Percentiles rank a stretch among this genome's conserved stretches.
These are phyloP conservation scores for Hymenopus coronatus DNA, from an alignment of 2,888 invertebrate species.

Conservation along the genomic window DNA sequence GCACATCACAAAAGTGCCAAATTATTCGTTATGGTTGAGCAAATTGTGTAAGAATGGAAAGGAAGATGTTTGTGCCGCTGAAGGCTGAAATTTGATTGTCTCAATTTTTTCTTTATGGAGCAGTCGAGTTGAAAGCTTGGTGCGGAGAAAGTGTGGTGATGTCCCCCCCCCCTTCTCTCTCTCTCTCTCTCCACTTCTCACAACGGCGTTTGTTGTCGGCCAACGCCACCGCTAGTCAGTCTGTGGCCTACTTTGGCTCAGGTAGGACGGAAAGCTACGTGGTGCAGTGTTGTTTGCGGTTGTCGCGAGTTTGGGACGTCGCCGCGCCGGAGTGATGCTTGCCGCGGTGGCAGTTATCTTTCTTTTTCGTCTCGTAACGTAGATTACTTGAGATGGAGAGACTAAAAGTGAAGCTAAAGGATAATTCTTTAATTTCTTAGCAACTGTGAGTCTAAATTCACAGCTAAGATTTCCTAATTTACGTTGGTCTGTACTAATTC, in stretches of 20 bases:
- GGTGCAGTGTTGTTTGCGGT: neutral
- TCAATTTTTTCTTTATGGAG: neutral
- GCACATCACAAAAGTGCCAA: neutral
- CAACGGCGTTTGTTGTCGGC: slow-evolving; percentile 10
- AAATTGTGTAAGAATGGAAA: slow-evolving; percentile 8
- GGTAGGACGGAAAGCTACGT: slow-evolving; percentile 19
- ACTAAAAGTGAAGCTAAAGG: neutral
- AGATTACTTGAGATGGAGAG: neutral
- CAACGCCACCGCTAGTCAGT: slow-evolving; percentile 18
- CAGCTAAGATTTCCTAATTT: neutral
- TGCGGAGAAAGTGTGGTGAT: slow-evolving; percentile 26
- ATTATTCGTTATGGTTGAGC: neutral
- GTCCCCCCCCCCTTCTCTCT: neutral
- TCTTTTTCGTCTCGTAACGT: neutral
- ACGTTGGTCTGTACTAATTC: neutral
- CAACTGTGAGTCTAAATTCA: neutral
- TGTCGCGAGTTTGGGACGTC: neutral
- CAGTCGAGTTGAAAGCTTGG: slow-evolving; percentile 22
- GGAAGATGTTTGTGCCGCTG: neutral
- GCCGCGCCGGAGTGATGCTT: neutral
- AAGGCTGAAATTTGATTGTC: neutral
- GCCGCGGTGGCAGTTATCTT: neutral
- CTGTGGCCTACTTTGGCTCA: slow-evolving; percentile 28
- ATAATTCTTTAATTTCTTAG: neutral
- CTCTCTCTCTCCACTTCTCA: neutral